Base-by-base conservation (phyloP, 2,797 vertebrate genomes). In the Mus spretus region DNA sequence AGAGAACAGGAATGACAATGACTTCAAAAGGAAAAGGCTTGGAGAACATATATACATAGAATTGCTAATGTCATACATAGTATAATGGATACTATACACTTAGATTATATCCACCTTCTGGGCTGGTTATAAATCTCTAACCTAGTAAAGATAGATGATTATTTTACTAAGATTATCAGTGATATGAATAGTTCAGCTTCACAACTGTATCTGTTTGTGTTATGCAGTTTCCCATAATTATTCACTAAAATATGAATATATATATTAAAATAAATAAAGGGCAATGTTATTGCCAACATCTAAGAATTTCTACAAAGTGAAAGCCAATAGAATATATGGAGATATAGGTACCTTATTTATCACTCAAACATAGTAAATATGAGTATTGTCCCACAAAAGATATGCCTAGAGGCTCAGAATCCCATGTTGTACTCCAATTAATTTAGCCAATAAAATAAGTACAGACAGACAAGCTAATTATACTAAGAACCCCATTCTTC, bases 111-210 rank as follows among this genome's bases (percentile, higher is more conserved):
- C 15, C 9, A 31, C 26, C 5, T 12, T 12, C 17, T 10, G 47
- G 10, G 1, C 1, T 47, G 65, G 14, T 85, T 67, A 78, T 72
- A 59, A 63, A 77, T 77, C 53, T 19, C 72, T 80, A 96, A 74
- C 7, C 28, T 20, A 87, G 55, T 61, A 89, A 87, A 91, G 15
- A 87, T 12, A 67, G n/a, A 83, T 88, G 53, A 31, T 20, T 59
- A 2, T 57, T n/a, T 59, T 82, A 86, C 24, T 83, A 93, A 90
- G 19, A 96, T 87, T 34, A 59, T 67, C 85, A 86, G 13, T 88
- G 17, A 65, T 17, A n/a, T 10, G n/a, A 26, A 90, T 11, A 93
- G 80, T 77, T 89, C 34, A 75, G 24, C 55, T 92, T 88, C 53
- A 82, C 72, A 88, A 11, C 72, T 92, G 12, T 3, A 72, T 75